Conservation (phyloP, 2,113 vertebrate genomes). For the Apus apus region DNA sequence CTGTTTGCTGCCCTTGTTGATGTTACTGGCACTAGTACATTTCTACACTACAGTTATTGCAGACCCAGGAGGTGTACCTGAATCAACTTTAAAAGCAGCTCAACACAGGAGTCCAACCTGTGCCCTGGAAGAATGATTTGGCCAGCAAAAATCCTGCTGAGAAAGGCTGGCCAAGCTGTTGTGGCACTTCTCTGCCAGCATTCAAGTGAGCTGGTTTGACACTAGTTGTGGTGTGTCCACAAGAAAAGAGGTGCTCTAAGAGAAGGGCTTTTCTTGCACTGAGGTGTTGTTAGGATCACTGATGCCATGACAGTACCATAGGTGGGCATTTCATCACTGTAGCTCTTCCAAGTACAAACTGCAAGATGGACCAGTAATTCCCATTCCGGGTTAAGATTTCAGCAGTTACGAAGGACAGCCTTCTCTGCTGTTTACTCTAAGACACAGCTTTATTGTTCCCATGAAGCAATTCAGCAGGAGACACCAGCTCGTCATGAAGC, state of each 20-base stretch:
- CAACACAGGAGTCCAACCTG: neutral
- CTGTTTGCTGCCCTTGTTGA: neutral
- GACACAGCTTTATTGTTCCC: neutral
- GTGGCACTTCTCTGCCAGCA: neutral
- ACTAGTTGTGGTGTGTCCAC: neutral
- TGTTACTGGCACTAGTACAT: neutral
- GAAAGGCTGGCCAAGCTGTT: neutral
- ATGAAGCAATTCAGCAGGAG: neutral
- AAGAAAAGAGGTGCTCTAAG: neutral
- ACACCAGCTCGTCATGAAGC: neutral
- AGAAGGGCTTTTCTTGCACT: neutral
- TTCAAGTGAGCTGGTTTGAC: neutral
- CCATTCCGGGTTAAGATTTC: neutral
- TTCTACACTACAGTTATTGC: neutral
- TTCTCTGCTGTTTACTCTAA: neutral
- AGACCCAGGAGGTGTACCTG: neutral
- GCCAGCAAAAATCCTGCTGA: neutral
- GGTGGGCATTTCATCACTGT: neutral
- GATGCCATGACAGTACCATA: neutral
- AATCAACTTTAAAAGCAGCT: neutral
- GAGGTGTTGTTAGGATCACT: neutral
- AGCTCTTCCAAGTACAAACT: neutral
- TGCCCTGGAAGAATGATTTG: neutral
- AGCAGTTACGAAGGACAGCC: neutral
- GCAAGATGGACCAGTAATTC: neutral